phyloP scores from a whole-genome alignment of 1,140 invertebrate genomes.

The Pachyrhynchus sulphureomaculatus region DNA sequence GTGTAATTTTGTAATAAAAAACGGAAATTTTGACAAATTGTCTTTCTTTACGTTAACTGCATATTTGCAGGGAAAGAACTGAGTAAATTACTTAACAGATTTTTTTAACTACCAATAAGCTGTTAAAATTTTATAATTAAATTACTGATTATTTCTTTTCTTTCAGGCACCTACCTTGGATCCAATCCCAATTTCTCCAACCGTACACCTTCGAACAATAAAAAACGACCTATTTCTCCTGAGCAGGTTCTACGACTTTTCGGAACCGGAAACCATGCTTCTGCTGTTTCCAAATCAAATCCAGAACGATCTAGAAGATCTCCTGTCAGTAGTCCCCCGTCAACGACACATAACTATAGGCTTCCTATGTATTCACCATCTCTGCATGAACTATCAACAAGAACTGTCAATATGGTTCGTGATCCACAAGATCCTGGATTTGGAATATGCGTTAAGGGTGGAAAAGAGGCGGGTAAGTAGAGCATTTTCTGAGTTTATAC shows the following conservation, averaged over 20 bases:
- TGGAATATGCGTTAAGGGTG: slow-evolving; percentile 86
- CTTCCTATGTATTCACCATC: slow-evolving; percentile 38
- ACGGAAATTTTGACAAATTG: too few species aligned
- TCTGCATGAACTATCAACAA: slow-evolving; percentile 71
- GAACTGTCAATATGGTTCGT: slow-evolving; percentile 80
- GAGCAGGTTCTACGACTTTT: slow-evolving; percentile 74
- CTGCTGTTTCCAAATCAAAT: slow-evolving; percentile 35
- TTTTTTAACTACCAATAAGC: background rate
- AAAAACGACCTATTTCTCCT: slow-evolving; percentile 72
- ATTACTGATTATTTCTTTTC: background rate
- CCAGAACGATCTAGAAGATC: slow-evolving; percentile 57
- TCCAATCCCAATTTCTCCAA: slow-evolving; percentile 55
- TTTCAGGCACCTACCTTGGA: slow-evolving; percentile 62
- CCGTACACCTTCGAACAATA: slow-evolving; percentile 54
- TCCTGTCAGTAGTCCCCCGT: slow-evolving; percentile 73
- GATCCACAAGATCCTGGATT: slow-evolving; percentile 80
- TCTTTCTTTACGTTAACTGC: too few species aligned
- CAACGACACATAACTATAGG: slow-evolving; percentile 60
- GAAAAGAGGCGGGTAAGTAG: slow-evolving; percentile 78
- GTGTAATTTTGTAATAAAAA: too few species aligned
- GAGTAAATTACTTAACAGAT: too few species aligned
- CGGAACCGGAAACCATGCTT: slow-evolving; percentile 52
- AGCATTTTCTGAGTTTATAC: too few species aligned
- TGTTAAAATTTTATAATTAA: too few species aligned
- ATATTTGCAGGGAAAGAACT: too few species aligned